phyloP scores from a whole-genome alignment of 2,888 invertebrate genomes.

The Synergus itoensis region DNA sequence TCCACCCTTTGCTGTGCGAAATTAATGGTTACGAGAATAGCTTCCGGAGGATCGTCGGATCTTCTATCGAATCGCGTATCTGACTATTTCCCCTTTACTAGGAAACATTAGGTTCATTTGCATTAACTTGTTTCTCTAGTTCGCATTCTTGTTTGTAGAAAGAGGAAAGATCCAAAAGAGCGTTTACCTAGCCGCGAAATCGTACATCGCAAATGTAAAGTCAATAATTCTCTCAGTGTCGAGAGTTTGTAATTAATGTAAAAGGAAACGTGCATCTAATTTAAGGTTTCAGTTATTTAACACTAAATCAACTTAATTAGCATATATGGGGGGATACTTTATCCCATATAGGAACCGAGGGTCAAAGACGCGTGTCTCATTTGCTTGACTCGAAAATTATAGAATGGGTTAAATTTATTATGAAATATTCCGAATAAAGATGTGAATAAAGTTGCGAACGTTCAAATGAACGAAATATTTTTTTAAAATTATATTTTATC shows the following conservation, averaged over 20 bases:
- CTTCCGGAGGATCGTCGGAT: conserved; percentile 11
- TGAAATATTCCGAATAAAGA: no score
- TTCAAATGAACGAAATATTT: no score
- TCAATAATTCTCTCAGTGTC: conserved; percentile 1
- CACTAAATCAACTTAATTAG: no score
- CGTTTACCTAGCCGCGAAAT: conserved; percentile 5
- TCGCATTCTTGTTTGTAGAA: conserved; percentile 12
- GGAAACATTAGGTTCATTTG: conserved; percentile 36
- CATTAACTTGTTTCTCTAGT: conserved; percentile 30
- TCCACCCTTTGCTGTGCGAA: conserved; percentile 12
- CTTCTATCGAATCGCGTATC: conserved; percentile 25
- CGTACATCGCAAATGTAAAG: conserved; percentile 1
- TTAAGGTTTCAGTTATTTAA: no score
- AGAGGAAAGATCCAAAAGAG: background rate
- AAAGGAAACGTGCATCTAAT: background rate
- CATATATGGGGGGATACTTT: no score
- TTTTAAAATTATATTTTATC: no score
- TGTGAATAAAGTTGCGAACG: no score
- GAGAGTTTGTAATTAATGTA: conserved; percentile 1
- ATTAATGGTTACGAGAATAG: conserved; percentile 35
- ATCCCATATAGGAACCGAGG: no score
- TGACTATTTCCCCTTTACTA: conserved; percentile 16
- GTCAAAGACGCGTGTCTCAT: no score
- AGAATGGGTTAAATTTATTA: no score
- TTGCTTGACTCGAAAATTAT: no score